Evolutionary conservation across 2,888 invertebrate species (phyloP).

Genomic region (Sphinx pinastri): DNA sequence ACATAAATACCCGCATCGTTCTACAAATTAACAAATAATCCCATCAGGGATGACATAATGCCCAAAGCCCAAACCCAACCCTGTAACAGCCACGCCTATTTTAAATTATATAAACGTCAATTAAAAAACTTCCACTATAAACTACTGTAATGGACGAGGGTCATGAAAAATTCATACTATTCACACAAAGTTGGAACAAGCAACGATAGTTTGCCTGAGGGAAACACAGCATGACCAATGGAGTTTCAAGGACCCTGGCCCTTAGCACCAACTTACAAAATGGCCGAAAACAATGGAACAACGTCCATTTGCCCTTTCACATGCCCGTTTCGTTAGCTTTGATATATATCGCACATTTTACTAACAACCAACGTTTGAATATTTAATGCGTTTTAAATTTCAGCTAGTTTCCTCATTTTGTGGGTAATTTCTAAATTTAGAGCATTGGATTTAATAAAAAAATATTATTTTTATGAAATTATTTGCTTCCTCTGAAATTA

Average conservation of each 20-base stretch:
- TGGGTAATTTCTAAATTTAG: neutral
- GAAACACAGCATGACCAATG: conserved; percentile 9
- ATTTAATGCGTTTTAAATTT: conserved; percentile 10
- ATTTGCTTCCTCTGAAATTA: too few species aligned
- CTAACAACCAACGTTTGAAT: conserved; percentile 10
- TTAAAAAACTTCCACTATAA: conserved; percentile 12
- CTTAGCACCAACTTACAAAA: conserved; percentile 3
- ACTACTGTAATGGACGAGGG: conserved; percentile 8
- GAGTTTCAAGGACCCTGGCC: conserved; percentile 19
- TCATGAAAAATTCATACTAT: conserved; percentile 17
- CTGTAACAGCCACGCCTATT: neutral
- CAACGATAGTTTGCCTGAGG: conserved; percentile 4
- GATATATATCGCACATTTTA: conserved; percentile 10
- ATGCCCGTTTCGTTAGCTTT: conserved; percentile 11
- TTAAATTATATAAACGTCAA: neutral
- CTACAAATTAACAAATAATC: neutral
- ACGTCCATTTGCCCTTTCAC: conserved; percentile 22
- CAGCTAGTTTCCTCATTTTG: neutral
- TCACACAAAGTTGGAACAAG: conserved; percentile 11
- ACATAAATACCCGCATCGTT: too few species aligned
- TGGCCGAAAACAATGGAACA: conserved; percentile 19
- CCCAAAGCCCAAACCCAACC: neutral
- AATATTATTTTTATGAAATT: too few species aligned
- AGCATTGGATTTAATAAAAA: too few species aligned
- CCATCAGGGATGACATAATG: neutral